Conservation (phyloP, 2,113 vertebrate genomes). For the Pelobates fuscus region DNA sequence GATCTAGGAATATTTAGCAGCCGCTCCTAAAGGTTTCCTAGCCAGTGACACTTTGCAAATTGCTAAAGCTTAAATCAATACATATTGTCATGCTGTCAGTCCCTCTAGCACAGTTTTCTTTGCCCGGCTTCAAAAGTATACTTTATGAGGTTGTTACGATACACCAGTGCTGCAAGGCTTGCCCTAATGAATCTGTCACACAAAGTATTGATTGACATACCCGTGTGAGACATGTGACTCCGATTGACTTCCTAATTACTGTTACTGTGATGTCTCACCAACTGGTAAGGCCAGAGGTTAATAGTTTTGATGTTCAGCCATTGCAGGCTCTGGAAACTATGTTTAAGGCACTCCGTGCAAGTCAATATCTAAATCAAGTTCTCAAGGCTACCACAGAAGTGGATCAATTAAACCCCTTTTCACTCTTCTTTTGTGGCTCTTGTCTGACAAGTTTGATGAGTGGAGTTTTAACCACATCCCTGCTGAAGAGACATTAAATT, state of each 20-base stretch:
- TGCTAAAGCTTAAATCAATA: conserved; percentile 78
- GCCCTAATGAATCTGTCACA: conserved; percentile 89
- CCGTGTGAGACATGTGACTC: conserved; percentile 86
- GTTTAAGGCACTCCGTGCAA: conserved; percentile 68
- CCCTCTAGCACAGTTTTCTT: conserved; percentile 67
- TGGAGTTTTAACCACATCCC: conserved; percentile 54
- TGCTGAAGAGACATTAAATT: conserved; percentile 3
- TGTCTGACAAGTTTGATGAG: conserved; percentile 70
- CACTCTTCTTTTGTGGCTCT: conserved; percentile 56
- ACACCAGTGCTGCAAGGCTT: conserved; percentile 73
- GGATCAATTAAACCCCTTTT: conserved; percentile 77
- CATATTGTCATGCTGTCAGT: conserved; percentile 74
- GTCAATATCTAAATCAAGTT: conserved; percentile 80
- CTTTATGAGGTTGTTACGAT: conserved; percentile 83
- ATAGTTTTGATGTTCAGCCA: conserved; percentile 86
- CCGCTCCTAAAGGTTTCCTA: conserved; percentile 66
- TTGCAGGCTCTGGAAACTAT: conserved; percentile 69
- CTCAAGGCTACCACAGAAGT: conserved; percentile 76
- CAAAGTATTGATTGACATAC: conserved; percentile 81
- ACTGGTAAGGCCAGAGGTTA: conserved; percentile 88
- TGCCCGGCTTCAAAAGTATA: conserved; percentile 64
- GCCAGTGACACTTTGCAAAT: conserved; percentile 77
- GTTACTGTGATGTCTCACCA: conserved; percentile 87
- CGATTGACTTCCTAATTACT: conserved; percentile 98
- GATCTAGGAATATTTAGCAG: conserved; percentile 73